Percentiles rank a stretch among this genome's conserved stretches.
phyloP scores from a whole-genome alignment of 2,113 vertebrate genomes.

The Coptodon bakossiorum region DNA sequence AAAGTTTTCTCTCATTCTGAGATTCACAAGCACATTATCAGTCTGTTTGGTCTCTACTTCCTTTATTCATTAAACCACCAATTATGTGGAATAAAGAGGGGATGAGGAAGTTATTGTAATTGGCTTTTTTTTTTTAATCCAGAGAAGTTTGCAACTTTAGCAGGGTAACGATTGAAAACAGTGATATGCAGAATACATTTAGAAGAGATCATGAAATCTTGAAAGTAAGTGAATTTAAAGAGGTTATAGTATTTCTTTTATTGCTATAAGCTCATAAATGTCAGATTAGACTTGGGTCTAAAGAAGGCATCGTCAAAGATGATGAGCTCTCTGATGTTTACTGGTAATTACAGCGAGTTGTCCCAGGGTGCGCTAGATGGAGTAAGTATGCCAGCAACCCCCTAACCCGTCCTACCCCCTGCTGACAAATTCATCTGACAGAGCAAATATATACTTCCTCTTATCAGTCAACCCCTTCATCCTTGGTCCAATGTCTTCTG shows the following conservation, averaged over 20 bases:
- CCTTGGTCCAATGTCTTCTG: conserved; percentile 43
- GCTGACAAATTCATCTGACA: conserved; percentile 53
- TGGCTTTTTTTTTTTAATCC: background rate
- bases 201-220: background rate
- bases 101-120: background rate
- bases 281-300: background rate
- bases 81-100: background rate
- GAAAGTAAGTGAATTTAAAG: background rate
- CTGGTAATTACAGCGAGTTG: conserved; percentile 23
- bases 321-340: conserved; percentile 11
- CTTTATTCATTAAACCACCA: conserved; percentile 9
- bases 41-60: background rate
- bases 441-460: conserved; percentile 54
- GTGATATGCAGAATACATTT: background rate
- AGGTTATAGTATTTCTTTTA: background rate
- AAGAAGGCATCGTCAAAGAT: background rate
- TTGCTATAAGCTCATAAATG: background rate
- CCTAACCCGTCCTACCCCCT: background rate
- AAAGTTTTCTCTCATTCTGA: conserved; percentile 9
- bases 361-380: background rate
- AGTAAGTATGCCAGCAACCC: conserved; percentile 13
- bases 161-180: background rate
- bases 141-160: background rate
- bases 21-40: background rate
- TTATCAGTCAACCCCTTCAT: conserved; percentile 55